Conservation (phyloP, 92 coral and sea anemone genomes). For the Zoanthus gigantus region DNA sequence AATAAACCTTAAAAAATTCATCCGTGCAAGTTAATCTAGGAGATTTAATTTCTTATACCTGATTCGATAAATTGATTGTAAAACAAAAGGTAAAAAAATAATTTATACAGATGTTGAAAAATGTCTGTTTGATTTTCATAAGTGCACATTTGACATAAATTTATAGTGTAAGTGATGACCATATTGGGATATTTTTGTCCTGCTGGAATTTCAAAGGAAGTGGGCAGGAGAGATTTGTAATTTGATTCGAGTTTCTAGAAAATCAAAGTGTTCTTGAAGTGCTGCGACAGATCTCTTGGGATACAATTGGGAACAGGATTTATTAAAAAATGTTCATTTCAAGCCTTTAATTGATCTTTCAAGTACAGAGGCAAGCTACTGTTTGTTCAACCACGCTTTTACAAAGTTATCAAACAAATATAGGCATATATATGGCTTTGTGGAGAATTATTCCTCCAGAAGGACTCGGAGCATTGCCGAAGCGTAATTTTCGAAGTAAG, state of each 20-base stretch:
- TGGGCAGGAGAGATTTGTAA: slow-evolving; percentile 7
- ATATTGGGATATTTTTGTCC: slow-evolving; percentile 21
- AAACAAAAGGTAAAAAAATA: background rate
- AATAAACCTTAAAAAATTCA: background rate
- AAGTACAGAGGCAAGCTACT: background rate
- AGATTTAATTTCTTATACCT: background rate
- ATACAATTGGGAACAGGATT: background rate
- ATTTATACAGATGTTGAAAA: background rate
- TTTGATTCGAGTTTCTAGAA: slow-evolving; percentile 13
- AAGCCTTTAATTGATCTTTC: background rate
- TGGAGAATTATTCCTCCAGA: slow-evolving; percentile 48
- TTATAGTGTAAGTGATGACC: background rate
- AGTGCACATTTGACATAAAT: slow-evolving; percentile 4
- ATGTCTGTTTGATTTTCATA: background rate
- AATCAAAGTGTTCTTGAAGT: background rate
- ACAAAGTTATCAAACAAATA: background rate
- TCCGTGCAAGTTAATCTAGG: background rate
- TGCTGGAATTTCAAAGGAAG: slow-evolving; percentile 18
- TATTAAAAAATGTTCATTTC: background rate
- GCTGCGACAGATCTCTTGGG: background rate
- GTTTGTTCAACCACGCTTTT: background rate
- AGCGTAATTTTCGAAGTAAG: slow-evolving; percentile 47
- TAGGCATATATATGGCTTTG: slow-evolving; percentile 21
- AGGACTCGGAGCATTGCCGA: slow-evolving; percentile 24
- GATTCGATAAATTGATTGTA: background rate